Percentiles rank a stretch among this genome's conserved stretches.
Conservation (phyloP, 1,140 invertebrate genomes). For the Brachionus plicatilis region DNA sequence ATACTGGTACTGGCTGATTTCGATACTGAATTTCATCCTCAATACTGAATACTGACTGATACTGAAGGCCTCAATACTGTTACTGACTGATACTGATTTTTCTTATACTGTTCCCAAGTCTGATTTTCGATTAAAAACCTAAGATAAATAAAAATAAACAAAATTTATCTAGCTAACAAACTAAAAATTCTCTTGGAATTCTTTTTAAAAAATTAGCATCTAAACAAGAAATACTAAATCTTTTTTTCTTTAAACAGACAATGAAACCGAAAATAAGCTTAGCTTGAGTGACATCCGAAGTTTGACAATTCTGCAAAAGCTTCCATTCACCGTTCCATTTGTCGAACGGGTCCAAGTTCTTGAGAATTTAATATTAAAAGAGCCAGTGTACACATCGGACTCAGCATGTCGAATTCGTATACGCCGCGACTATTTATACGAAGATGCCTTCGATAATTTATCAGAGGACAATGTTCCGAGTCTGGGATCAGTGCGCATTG, state of each 20-base stretch:
- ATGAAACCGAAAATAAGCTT: constrained; percentile 70
- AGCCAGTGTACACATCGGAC: constrained; percentile 56
- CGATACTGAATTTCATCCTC: no score
- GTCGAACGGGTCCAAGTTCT: constrained; percentile 68
- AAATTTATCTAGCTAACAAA: no score
- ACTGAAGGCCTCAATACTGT: no score
- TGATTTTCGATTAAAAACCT: no score
- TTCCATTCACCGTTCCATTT: constrained; percentile 88
- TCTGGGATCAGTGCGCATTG: neutral
- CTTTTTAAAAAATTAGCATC: neutral
- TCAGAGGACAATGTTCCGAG: constrained; percentile 67
- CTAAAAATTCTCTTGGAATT: neutral
- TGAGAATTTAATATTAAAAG: constrained; percentile 72
- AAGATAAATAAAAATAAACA: no score
- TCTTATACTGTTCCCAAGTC: no score
- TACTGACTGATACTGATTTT: no score
- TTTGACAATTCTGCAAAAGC: constrained; percentile 76
- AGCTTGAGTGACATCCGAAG: constrained; percentile 80
- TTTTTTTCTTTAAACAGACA: constrained; percentile 45
- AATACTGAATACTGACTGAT: no score
- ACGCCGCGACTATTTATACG: constrained; percentile 83
- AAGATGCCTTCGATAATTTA: constrained; percentile 91
- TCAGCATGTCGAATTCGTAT: constrained; percentile 73
- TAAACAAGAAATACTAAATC: neutral
- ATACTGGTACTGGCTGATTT: no score